These are phyloP conservation scores for Aelia acuminata DNA, from an alignment of 2,888 invertebrate genomes.

Conservation along the genomic window DNA sequence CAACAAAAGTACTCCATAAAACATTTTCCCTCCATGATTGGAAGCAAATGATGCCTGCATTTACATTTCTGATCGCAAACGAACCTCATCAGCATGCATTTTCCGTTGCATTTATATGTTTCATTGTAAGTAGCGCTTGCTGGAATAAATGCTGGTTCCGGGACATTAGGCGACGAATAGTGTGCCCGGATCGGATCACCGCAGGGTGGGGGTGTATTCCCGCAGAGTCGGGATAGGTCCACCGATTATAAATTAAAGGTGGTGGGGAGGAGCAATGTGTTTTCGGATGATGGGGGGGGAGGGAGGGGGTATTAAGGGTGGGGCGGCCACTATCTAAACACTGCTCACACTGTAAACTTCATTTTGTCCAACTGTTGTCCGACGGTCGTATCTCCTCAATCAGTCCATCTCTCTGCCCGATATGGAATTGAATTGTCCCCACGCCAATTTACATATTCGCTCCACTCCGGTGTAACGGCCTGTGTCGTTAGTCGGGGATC, in stretches of 20 bases:
- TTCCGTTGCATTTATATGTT: conserved; percentile 1
- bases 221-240: not conserved
- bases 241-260: conserved; percentile 38
- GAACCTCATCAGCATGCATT: not conserved
- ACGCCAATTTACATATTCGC: conserved; percentile 38
- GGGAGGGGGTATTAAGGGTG: conserved; percentile 9
- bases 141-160: not conserved
- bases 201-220: not conserved
- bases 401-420: conserved; percentile 23
- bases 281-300: not conserved
- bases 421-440: conserved; percentile 45
- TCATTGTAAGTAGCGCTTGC: not conserved
- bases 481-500: not conserved
- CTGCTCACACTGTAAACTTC: conserved; percentile 43
- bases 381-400: conserved; percentile 21
- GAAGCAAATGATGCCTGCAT: not conserved
- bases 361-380: conserved; percentile 51
- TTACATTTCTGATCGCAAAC: not conserved
- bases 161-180: not conserved
- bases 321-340: conserved; percentile 10
- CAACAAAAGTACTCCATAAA: not conserved
- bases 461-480: conserved; percentile 19
- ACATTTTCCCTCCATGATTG: not conserved
- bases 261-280: not conserved
- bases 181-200: not conserved